phyloP scores from a whole-genome alignment of 1,140 invertebrate species.

The Stratiolaelaps scimitus region DNA sequence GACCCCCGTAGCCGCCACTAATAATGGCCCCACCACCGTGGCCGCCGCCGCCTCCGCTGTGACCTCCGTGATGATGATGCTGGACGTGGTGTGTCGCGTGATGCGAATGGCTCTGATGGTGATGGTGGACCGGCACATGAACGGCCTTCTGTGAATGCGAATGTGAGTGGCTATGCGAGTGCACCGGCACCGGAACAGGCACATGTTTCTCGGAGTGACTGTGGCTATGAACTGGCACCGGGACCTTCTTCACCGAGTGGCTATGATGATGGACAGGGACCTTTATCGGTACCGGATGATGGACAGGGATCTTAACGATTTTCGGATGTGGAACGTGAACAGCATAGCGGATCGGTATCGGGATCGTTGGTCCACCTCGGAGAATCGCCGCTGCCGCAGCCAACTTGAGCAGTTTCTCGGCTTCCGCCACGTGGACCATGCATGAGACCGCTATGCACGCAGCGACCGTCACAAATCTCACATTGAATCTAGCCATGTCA shows the following conservation, averaged over 20 bases:
- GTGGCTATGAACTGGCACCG: conserved; percentile 2
- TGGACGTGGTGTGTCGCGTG: background rate
- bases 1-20: background rate
- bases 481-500: no score
- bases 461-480: no score
- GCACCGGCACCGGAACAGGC: background rate
- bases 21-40: background rate
- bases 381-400: conserved; percentile 15
- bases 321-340: conserved; percentile 7
- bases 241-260: conserved; percentile 5
- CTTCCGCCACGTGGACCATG: background rate
- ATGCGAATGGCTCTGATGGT: background rate
- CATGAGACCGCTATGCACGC: no score
- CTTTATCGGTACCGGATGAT: conserved; percentile 10
- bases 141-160: background rate
- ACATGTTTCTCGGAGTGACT: conserved; percentile 26
- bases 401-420: conserved; percentile 13
- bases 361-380: conserved; percentile 11
- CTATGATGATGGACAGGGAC: conserved; percentile 2
- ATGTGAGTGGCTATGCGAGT: background rate
- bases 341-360: background rate
- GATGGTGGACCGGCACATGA: background rate
- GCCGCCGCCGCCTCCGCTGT: background rate
- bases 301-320: conserved; percentile 3
- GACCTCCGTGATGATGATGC: no score